A percentile compares a stretch with the other conserved stretches of the same genome.
These are phyloP conservation scores for Rhabdomys pumilio DNA, from an alignment of 2,797 vertebrate species.

Conservation along the genomic window DNA sequence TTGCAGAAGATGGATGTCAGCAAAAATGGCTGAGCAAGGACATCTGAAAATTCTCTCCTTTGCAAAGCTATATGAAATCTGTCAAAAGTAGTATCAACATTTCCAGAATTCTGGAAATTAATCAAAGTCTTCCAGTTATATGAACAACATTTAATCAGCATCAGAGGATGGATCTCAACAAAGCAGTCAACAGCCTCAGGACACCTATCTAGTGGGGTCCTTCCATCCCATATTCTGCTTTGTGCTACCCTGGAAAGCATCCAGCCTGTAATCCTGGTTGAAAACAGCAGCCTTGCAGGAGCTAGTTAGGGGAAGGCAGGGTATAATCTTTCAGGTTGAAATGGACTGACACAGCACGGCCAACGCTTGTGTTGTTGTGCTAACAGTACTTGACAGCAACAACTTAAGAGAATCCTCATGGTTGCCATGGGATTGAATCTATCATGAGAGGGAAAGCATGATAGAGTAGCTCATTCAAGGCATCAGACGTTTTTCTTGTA, in stretches of 20 bases:
- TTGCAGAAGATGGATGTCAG: background rate
- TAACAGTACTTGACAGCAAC: background rate
- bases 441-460: background rate
- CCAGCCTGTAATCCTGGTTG: background rate
- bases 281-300: background rate
- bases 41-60: background rate
- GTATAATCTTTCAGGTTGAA: background rate
- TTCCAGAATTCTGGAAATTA: conserved; percentile 50
- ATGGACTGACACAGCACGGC: background rate
- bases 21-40: background rate
- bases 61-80: background rate
- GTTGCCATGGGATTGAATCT: background rate
- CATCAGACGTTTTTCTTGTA: background rate
- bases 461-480: background rate
- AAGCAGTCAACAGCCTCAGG: background rate
- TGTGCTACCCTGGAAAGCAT: background rate
- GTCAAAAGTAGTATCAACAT: background rate
- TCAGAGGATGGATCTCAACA: background rate
- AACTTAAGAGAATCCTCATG: background rate
- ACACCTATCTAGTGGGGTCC: background rate
- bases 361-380: background rate
- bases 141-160: background rate
- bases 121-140: background rate
- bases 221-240: background rate
- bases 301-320: background rate